Base-by-base conservation (phyloP, 2,888 invertebrate genomes). In the Chironomus tentans region DNA sequence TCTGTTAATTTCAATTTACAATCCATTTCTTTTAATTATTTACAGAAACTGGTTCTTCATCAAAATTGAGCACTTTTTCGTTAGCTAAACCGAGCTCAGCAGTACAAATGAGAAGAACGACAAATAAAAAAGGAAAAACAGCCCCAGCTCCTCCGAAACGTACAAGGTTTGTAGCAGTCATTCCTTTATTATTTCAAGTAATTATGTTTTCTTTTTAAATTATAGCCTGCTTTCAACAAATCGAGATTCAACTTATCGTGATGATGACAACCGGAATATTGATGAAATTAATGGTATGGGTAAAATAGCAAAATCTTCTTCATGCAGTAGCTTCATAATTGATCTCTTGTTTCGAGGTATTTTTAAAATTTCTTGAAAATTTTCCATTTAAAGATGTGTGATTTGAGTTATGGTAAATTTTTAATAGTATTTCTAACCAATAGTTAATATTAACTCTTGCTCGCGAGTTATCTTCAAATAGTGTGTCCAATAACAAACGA, bases 71-170 rank as follows among this genome's bases (percentile, higher is more conserved):
- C 79, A 89, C 90, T 24, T 91, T 90, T 82, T 87, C 88, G 79
- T 83, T 86, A 69, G 87, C 86, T 78, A 89, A 88, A 80, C 87
- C 87, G 78, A 88, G 85, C 78, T 86, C 76, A 5, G 71, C 88
- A 80, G 94, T 95, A 72, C 94, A 94, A 85, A 89, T 95, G 90
- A 88, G 94, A 78, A 87, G 94, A 79, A 18, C 65, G 1, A 65
- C 93, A 77, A 94, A 94, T 83, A 89, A 94, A 79, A 92, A 93
- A 82, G 95, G 95, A 79, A 96, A 96, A 84, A 94, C 94, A 81
- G 96, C 97, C 38, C 98, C 98, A 68, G 93, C 95, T 21, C 97
- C 97, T 77, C 97, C 97, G 47, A 96, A 97, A 84, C 88, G 97
- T 80, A 97, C 97, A 79, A 95, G 94, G 94, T 94, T 85, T 61